These are phyloP conservation scores for Eugnorisma glareosa DNA, from an alignment of 2,888 invertebrate species.

Conservation along the genomic window DNA sequence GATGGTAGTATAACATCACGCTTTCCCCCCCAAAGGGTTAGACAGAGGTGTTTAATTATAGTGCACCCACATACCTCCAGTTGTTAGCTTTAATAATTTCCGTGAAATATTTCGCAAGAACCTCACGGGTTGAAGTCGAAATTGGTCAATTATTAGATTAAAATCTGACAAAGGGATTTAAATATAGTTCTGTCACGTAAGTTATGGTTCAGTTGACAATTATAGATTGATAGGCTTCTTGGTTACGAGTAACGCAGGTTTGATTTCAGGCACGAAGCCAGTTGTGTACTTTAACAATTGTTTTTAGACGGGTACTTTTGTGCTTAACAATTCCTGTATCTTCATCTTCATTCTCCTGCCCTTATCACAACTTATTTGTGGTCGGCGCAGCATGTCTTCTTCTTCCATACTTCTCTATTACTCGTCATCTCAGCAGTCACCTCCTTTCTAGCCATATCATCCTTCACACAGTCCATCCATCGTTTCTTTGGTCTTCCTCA, in stretches of 20 bases:
- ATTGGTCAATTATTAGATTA: background rate
- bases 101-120: background rate
- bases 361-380: too few species aligned
- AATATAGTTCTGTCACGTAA: background rate
- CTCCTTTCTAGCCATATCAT: too few species aligned
- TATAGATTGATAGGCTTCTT: background rate
- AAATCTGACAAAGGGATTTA: background rate
- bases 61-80: background rate
- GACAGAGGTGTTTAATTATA: background rate
- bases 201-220: background rate
- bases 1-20: background rate
- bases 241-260: background rate
- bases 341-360: too few species aligned
- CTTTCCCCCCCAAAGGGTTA: background rate
- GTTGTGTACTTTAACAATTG: background rate
- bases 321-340: too few species aligned
- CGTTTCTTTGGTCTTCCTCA: too few species aligned
- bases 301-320: background rate
- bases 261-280: background rate
- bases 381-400: too few species aligned
- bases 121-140: background rate
- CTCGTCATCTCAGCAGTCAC: too few species aligned
- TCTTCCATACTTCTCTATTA: too few species aligned
- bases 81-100: background rate
- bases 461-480: too few species aligned